Evolutionary conservation across 1,140 invertebrate genomes (phyloP), one percentile per base, ranked within the genome.

Genomic region (Aphis gossypii): DNA sequence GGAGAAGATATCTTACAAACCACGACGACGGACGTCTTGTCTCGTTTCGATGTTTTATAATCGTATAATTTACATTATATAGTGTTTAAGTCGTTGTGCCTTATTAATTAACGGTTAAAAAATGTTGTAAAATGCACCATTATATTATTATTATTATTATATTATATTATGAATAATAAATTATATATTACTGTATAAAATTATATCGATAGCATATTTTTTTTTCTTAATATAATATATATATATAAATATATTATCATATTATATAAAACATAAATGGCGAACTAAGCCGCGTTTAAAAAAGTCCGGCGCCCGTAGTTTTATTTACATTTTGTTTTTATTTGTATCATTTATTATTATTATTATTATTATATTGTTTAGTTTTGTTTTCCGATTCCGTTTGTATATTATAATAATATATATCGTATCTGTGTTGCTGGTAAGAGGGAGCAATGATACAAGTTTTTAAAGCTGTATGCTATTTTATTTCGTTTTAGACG

Each of bases 61-160:
- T 44, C 90, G 56, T 91, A 56, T 38, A 35, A 82, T 48, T 90
- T 54, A 84, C 18, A 46, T 25, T 92, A 30, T 92, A 82, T 92
- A 93, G 92, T 86, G 30, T 93, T 48, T 93, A 93, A 93, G 76
- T 86, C 82, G 35, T 93, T 84, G 92, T 93, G 92, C 92, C 92
- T 93, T 93, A 93, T 93, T 93, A 93, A 93, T 84, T 54, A 92
- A 92, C 46, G 8, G 76, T 54, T 86, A 93, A 41, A 41, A 41
- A 41, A 93, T 84, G 48, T 84, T 82, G 44, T 41, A 84, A 93
- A 25, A 83, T 86, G 82, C 92, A 86, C 92, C 82, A 93, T 83
- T 93, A 86, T 82, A 48, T 46, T 88, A 88, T 48, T 25, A 88
- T 84, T 44, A 84, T 84, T 84, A 84, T 84, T 41, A 41, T 25